Base-by-base conservation (phyloP, 1,140 invertebrate species). In the Pseudomyrmex sp. region DNA sequence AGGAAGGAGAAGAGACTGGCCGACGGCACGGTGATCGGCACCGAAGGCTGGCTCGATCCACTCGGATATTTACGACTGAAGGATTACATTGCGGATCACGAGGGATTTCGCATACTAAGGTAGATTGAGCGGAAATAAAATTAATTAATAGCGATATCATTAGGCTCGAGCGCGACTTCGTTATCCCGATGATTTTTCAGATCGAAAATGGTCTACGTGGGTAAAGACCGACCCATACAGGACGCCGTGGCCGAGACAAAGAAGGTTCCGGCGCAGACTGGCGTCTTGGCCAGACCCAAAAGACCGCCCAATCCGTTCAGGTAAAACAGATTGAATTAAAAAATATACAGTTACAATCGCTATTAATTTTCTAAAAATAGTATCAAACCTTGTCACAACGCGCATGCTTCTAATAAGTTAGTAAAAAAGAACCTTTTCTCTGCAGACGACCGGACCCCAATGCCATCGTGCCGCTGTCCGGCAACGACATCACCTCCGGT, bases 81-180 rank as follows among this genome's bases (percentile, higher is more conserved):
- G 91, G 98, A 98, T 90, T 98, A 98, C 91, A 97, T 98, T 75
- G 97, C 98, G 15, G 97, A 98, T 92, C 95, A 95, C 85, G 95
- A 96, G 86, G 97, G 97, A 59, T 98, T 97, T 90, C 95, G 97
- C 85, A 97, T 98, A 90, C 94, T 97, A 26, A 97, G 96, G 94
- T 94, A 63, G 50, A 20, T 54, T 10, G 7, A 70, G 2, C 2
- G 35, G 2, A 20, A n/a, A 79, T 44, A 70, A 59, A 44, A 68
- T 44, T 54, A 68, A 35, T 23, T 3, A 13, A 12, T 23, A 58
- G 13, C 9, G 7, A 2, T 62, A 75, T 35, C 0, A 75, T 83
- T 58, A 23, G 9, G 35, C 2, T 13, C 9, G 35, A 61, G 4
- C 18, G 13, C 12, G 13, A 83, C 50, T 44, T 58, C 1, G 79